Percentiles rank a stretch among this genome's conserved stretches.
Evolutionary conservation across 2,797 vertebrate species (phyloP).

Genomic region (Discoglossus pictus): DNA sequence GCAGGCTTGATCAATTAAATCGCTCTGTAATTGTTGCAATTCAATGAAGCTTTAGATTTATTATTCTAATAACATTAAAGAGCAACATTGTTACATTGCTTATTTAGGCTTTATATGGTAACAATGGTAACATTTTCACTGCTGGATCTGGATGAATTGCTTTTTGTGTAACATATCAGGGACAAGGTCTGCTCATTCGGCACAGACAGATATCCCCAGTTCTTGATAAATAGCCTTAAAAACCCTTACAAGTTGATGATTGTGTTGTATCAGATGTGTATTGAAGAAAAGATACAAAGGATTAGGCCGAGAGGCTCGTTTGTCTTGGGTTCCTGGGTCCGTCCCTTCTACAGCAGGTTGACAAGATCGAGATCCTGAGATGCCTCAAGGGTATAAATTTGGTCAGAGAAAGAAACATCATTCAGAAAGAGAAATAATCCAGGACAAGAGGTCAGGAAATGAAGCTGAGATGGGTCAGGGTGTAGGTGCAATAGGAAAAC

Average conservation of each 20-base stretch:
- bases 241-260: not conserved
- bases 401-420: not conserved
- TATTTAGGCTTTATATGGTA: too few relatives aligned
- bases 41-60: too few relatives aligned
- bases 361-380: not conserved
- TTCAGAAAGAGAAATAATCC: not conserved
- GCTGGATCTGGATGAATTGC: too few relatives aligned
- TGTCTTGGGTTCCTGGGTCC: conserved; percentile 5
- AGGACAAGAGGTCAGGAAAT: not conserved
- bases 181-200: not conserved
- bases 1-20: too few relatives aligned
- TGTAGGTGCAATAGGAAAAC: too few relatives aligned
- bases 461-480: not conserved
- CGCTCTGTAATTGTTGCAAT: too few relatives aligned
- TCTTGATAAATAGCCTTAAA: not conserved
- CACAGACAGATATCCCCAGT: not conserved
- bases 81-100: too few relatives aligned
- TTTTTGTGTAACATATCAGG: too few relatives aligned
- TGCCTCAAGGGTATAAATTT: conserved; percentile 7
- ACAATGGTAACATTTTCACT: too few relatives aligned
- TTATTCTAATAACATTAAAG: too few relatives aligned
- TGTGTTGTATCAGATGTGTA: not conserved
- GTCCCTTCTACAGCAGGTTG: not conserved
- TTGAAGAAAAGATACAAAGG: not conserved
- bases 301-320: not conserved